Base-by-base conservation (phyloP, 2,888 invertebrate genomes). In the Drepana falcataria region DNA sequence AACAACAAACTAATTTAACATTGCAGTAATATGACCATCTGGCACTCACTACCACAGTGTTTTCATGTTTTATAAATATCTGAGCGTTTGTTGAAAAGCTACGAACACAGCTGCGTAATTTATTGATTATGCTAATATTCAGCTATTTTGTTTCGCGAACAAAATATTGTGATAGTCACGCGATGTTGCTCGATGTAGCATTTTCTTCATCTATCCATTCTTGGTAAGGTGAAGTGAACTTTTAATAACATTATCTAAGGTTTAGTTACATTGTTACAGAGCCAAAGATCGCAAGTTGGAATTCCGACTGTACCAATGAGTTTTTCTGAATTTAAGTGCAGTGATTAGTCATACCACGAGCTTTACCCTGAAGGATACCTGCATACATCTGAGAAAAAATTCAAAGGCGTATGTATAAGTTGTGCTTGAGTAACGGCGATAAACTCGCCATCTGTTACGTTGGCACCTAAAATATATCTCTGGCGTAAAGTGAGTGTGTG, bases 71-170 rank as follows among this genome's bases (percentile, higher is more conserved):
- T 51, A 51, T 51, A 51, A 51, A 54, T 53, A 53, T 35, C 6
- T 35, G 48, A 47, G 41, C 35, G 48, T 55, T 49, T 58, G 53
- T 57, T 58, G 59, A 58, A 53, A 51, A 49, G 47, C 35, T 58
- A 58, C 49, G 55, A 53, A 55, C 57, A 60, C 59, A 68, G 66
- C 69, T 69, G 65, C 63, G 65, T 70, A 73, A 70, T 73, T 66
- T 80, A 83, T 81, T 74, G 81, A 79, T 81, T 78, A 80, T 76
- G 79, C 59, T 70, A 78, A 80, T 76, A 49, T 60, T 60, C 64
- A 57, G 65, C 62, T 61, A 64, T 71, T 70, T 69, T 68, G 71
- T 79, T 81, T 79, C 64, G 77, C 73, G 71, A 73, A 66, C 68
- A 66, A 71, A 71, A 70, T 74, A 73, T 66, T 63, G 69, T 62